Conservation (phyloP, 2,113 vertebrate genomes). For the Tapirus terrestris region DNA sequence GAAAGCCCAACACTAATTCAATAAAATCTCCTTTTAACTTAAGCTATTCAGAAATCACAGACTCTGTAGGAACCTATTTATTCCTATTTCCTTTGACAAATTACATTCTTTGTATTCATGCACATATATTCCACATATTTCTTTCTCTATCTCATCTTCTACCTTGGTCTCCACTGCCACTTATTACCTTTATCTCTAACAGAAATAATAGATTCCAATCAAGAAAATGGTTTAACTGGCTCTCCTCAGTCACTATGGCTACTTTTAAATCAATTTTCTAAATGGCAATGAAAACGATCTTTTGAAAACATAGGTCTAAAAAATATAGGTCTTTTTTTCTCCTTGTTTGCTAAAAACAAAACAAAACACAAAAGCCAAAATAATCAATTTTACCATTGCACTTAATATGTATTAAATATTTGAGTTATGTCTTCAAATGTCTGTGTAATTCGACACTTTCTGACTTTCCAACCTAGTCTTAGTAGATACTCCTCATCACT, state of each 20-base stretch:
- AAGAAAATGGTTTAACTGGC: not conserved
- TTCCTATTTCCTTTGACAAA: not conserved
- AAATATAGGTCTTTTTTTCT: not conserved
- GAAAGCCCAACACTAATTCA: not conserved
- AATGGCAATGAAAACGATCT: not conserved
- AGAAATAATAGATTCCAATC: not conserved
- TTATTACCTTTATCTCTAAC: not conserved
- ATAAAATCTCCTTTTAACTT: not conserved
- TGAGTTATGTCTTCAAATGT: not conserved
- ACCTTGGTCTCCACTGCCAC: not conserved
- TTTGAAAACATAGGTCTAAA: not conserved
- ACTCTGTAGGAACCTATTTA: not conserved
- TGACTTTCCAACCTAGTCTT: not conserved
- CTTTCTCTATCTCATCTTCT: not conserved
- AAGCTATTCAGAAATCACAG: not conserved
- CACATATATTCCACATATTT: not conserved
- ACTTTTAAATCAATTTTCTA: not conserved
- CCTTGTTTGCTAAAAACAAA: not conserved
- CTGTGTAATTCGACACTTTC: not conserved
- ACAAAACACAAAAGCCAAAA: not conserved
- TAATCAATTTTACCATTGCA: not conserved
- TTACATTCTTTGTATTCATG: not conserved
- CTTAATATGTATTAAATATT: not conserved
- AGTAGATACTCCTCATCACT: not conserved
- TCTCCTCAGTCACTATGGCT: not conserved